These are phyloP conservation scores for Crambe crambe DNA, from an alignment of 37 sponge, comb jelly and placozoan genomes.

Conservation along the genomic window DNA sequence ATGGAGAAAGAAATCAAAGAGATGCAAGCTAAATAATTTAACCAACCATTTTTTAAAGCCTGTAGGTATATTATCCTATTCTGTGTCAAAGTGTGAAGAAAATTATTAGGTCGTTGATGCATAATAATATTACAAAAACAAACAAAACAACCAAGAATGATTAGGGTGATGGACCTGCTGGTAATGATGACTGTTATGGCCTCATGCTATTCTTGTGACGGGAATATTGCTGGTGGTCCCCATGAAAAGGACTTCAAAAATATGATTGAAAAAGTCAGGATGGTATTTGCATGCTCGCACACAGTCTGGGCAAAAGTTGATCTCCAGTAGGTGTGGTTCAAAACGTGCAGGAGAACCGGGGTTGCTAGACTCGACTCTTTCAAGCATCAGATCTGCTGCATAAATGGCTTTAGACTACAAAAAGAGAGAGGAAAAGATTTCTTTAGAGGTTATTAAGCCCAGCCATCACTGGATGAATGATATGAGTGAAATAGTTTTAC, in stretches of 20 bases:
- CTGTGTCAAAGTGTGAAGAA: no score
- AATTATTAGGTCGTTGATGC: no score
- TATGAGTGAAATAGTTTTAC: no score
- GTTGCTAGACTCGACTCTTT: slow-evolving; percentile 55
- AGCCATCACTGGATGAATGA: no score
- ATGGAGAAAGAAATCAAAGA: slow-evolving; percentile 50
- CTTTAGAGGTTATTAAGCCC: no score
- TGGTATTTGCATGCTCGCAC: slow-evolving; percentile 84
- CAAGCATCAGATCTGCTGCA: slow-evolving; percentile 90
- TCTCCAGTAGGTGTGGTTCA: slow-evolving; percentile 77
- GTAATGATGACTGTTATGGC: not conserved
- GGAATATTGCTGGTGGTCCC: not conserved
- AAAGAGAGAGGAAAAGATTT: not conserved
- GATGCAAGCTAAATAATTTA: not conserved
- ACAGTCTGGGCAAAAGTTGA: slow-evolving; percentile 91
- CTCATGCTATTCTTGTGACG: not conserved
- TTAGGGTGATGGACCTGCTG: not conserved
- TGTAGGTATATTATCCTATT: no score
- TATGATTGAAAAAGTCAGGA: slow-evolving; percentile 86
- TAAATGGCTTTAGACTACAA: slow-evolving; percentile 84
- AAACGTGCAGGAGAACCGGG: slow-evolving; percentile 25
- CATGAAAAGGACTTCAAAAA: slow-evolving; percentile 71
- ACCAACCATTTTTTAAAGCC: not conserved
- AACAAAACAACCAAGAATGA: not conserved
- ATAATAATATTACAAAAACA: no score